Conservation (phyloP, 2,113 vertebrate genomes). For the Elaphurus davidianus region DNA sequence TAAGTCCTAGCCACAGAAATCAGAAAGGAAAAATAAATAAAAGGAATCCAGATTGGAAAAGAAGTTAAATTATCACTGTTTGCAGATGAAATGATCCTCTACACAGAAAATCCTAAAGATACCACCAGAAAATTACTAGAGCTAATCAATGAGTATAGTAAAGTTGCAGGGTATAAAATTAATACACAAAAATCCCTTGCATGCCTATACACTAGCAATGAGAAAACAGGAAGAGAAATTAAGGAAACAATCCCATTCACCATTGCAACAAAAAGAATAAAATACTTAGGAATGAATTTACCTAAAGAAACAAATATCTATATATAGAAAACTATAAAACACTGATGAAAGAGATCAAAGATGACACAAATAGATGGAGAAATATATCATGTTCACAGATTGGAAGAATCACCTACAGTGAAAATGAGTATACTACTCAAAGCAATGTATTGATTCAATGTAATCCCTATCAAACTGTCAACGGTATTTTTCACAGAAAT, state of each 20-base stretch:
- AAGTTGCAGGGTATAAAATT: background rate
- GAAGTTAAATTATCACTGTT: background rate
- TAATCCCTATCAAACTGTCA: background rate
- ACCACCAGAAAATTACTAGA: background rate
- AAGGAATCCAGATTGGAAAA: background rate
- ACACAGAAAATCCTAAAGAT: background rate
- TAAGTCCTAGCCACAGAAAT: background rate
- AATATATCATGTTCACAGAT: background rate
- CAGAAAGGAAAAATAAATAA: background rate
- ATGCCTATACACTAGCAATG: background rate
- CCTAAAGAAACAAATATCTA: background rate
- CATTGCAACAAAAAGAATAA: background rate
- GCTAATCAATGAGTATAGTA: background rate
- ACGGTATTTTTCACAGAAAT: background rate
- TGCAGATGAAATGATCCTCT: background rate
- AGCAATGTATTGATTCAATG: background rate
- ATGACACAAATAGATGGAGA: background rate
- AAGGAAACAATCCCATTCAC: background rate
- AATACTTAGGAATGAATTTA: background rate
- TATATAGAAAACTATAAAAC: background rate
- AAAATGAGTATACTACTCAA: background rate
- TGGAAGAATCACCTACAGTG: background rate
- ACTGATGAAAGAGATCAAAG: background rate
- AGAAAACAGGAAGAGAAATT: background rate
- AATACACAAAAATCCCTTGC: background rate